Evolutionary conservation across 1,140 invertebrate species (phyloP).

Genomic region (Musca vetustissima): DNA sequence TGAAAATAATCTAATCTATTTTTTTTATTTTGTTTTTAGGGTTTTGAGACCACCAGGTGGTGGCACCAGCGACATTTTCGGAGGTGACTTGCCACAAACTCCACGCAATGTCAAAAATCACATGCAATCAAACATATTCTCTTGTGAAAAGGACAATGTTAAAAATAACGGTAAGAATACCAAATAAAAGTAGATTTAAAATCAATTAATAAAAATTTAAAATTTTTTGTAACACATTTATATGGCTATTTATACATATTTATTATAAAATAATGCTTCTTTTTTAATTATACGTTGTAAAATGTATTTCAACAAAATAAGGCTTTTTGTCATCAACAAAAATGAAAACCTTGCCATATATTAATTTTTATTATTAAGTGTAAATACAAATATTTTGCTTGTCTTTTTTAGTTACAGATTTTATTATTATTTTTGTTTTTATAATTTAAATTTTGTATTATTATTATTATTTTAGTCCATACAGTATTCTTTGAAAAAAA

Average conservation of each 20-base stretch:
- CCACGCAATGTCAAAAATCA: conserved; percentile 53
- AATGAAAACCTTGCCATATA: too few species aligned
- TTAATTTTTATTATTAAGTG: too few species aligned
- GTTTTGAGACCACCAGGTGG: conserved; percentile 63
- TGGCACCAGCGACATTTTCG: conserved; percentile 61
- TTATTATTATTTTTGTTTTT: not conserved
- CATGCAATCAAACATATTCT: conserved; percentile 54
- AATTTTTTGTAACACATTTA: too few species aligned
- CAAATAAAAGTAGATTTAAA: too few species aligned
- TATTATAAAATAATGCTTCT: too few species aligned
- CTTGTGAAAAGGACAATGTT: conserved; percentile 45
- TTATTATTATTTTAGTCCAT: not conserved
- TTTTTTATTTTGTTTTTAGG: conserved; percentile 45
- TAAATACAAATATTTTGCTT: too few species aligned
- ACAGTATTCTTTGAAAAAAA: not conserved
- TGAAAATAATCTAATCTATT: not conserved
- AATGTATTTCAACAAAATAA: too few species aligned
- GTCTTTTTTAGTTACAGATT: too few species aligned
- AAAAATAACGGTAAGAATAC: conserved; percentile 52
- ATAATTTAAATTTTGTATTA: not conserved
- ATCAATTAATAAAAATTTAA: too few species aligned
- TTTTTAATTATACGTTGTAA: too few species aligned
- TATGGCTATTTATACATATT: too few species aligned
- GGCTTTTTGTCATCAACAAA: too few species aligned
- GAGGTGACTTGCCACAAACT: conserved; percentile 48